phyloP scores from a whole-genome alignment of 2,113 vertebrate species.

The Onychostoma macrolepis region DNA sequence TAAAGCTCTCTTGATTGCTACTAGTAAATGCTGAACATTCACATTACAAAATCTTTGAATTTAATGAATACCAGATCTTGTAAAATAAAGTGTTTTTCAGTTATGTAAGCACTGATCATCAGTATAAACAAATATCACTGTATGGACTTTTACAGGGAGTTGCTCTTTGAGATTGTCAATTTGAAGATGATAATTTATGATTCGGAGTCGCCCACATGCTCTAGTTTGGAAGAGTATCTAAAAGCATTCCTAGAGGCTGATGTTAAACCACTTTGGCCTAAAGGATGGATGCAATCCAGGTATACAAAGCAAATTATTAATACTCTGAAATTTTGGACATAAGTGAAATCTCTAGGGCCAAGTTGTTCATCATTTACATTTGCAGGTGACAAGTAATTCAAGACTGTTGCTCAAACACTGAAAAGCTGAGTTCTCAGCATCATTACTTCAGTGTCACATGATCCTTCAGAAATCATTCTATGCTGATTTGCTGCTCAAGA shows the following conservation, averaged over 20 bases:
- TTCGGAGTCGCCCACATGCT: constrained; percentile 76
- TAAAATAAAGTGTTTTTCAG: not conserved
- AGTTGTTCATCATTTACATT: not conserved
- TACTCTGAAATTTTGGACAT: not conserved
- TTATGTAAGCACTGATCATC: not conserved
- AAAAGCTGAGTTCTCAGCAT: not conserved
- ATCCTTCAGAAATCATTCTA: not conserved
- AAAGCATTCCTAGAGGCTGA: constrained; percentile 87
- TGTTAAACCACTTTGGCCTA: constrained; percentile 93
- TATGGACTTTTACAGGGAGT: constrained; percentile 74
- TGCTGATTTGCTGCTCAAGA: not conserved
- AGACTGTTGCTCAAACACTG: not conserved
- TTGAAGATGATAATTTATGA: constrained; percentile 82
- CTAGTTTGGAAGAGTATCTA: constrained; percentile 85
- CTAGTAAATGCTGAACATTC: not conserved
- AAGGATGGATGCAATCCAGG: constrained; percentile 98
- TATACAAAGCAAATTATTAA: constrained; percentile 58
- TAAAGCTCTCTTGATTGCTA: not conserved
- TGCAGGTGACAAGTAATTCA: not conserved
- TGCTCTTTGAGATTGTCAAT: constrained; percentile 83
- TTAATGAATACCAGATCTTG: not conserved
- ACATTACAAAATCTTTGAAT: not conserved
- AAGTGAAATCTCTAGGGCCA: not conserved
- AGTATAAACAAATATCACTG: not conserved
- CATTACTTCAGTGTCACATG: not conserved